Evolutionary conservation across 2,888 invertebrate genomes (phyloP).

Genomic region (Perizoma affinitatum): DNA sequence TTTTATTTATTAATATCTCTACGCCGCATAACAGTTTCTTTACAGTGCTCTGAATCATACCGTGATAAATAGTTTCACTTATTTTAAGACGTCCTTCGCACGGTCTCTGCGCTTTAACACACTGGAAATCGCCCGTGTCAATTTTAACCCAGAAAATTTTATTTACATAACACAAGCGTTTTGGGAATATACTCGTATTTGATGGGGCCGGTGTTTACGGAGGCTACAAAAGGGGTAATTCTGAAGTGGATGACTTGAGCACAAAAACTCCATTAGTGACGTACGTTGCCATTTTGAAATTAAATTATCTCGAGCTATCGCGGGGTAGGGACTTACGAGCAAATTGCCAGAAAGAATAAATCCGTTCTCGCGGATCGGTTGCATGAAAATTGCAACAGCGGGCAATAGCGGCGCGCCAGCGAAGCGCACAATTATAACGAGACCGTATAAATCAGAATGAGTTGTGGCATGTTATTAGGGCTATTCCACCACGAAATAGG

Average conservation of each 20-base stretch:
- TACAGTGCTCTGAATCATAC: slow-evolving; percentile 65
- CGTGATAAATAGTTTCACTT: slow-evolving; percentile 69
- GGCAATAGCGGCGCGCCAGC: slow-evolving; percentile 74
- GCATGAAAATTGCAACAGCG: slow-evolving; percentile 81
- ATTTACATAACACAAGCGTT: slow-evolving; percentile 55
- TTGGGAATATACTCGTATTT: slow-evolving; percentile 44
- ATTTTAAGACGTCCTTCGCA: slow-evolving; percentile 80
- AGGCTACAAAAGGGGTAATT: slow-evolving; percentile 46
- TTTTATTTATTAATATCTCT: slow-evolving; percentile 49
- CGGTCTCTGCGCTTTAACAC: slow-evolving; percentile 69
- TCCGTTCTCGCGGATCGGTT: slow-evolving; percentile 77
- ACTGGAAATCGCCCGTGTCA: slow-evolving; percentile 66
- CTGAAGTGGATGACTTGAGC: slow-evolving; percentile 52
- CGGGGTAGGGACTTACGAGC: slow-evolving; percentile 63
- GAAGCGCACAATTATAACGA: slow-evolving; percentile 83
- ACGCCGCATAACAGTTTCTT: slow-evolving; percentile 51
- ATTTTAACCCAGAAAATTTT: slow-evolving; percentile 64
- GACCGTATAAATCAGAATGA: slow-evolving; percentile 83
- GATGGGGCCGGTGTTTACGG: slow-evolving; percentile 44
- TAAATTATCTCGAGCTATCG: slow-evolving; percentile 66
- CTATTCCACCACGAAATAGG: slow-evolving; percentile 73
- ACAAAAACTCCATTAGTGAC: slow-evolving; percentile 61
- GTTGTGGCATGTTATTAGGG: slow-evolving; percentile 83
- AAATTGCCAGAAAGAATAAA: slow-evolving; percentile 79
- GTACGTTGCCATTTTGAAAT: slow-evolving; percentile 57